These are phyloP conservation scores for Cryptomyrus ogoouensis DNA, from an alignment of 2,113 vertebrate species.

Conservation along the genomic window DNA sequence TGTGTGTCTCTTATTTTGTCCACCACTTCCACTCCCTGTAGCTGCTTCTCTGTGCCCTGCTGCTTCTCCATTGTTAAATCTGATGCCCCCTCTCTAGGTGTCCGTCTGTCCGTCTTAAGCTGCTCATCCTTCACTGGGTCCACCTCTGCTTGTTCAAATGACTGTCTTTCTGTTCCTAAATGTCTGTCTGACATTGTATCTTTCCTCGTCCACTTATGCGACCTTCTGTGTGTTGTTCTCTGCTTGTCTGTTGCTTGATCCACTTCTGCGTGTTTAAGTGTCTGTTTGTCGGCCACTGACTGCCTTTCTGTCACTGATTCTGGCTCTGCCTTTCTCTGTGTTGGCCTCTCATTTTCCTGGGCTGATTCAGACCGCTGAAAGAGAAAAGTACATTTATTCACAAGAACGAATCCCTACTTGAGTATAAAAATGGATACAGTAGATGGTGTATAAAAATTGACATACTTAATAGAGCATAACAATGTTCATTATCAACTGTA, in stretches of 20 bases:
- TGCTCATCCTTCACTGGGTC: not conserved
- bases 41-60: not conserved
- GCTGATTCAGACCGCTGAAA: conserved; percentile 12
- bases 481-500: not conserved
- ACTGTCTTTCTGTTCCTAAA: not conserved
- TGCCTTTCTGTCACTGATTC: not conserved
- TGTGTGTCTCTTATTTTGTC: not conserved
- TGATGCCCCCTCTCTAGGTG: not conserved
- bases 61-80: not conserved
- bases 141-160: not conserved
- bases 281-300: not conserved
- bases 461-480: not conserved
- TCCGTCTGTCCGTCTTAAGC: not conserved
- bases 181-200: not conserved
- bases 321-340: not conserved
- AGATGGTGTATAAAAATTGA: not conserved
- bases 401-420: not conserved
- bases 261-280: not conserved
- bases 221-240: not conserved
- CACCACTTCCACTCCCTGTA: not conserved
- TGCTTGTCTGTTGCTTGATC: not conserved
- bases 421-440: not conserved
- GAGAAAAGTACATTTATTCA: not conserved
- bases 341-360: not conserved
- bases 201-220: not conserved